phyloP scores from a whole-genome alignment of 2,797 vertebrate genomes.

The Halcyon badia region DNA sequence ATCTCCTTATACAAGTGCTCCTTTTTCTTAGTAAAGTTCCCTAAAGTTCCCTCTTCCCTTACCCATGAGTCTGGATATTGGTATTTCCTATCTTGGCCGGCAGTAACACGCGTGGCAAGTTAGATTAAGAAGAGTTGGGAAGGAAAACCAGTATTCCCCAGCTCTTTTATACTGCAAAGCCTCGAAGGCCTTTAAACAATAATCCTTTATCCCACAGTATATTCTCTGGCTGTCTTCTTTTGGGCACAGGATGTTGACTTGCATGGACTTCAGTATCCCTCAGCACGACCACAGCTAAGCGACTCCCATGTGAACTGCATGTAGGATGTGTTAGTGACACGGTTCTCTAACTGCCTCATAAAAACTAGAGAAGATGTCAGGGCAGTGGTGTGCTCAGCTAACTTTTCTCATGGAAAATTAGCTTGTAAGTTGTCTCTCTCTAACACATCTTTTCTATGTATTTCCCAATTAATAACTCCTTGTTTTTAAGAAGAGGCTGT shows the following conservation, averaged over 20 bases:
- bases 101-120: not conserved
- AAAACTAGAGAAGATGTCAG: not conserved
- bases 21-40: not conserved
- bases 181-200: not conserved
- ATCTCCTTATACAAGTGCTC: not conserved
- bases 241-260: not conserved
- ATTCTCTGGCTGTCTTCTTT: not conserved
- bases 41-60: not conserved
- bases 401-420: not conserved
- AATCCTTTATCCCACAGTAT: not conserved
- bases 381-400: not conserved
- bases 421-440: not conserved
- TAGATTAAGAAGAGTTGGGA: slow-evolving; percentile 1
- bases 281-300: not conserved
- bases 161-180: not conserved
- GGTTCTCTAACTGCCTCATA: not conserved
- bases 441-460: not conserved
- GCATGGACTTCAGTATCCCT: not conserved
- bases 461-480: not conserved
- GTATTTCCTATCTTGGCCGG: not conserved
- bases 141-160: not conserved
- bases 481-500: not conserved
- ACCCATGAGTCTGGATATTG: not conserved
- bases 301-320: not conserved
- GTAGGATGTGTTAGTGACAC: not conserved